Conservation (phyloP, 2,797 vertebrate species). For the Rallus crepitans region DNA sequence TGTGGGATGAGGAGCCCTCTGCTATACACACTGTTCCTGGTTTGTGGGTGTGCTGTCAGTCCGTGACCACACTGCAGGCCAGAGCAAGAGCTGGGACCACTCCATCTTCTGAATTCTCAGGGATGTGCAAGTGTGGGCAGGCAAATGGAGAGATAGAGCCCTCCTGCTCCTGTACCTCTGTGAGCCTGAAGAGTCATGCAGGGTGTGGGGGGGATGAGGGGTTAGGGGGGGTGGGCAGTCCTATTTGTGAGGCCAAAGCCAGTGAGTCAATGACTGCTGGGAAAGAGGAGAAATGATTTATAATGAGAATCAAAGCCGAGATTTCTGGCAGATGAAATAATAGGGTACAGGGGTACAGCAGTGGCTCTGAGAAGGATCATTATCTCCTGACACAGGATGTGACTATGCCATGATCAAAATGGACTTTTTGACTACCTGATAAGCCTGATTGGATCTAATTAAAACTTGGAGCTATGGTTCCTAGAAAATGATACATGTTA, state of each 20-base stretch:
- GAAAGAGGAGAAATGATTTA: background rate
- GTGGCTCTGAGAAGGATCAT: background rate
- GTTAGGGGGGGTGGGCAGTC: too few relatives aligned
- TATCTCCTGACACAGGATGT: background rate
- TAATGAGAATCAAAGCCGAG: fast-evolving
- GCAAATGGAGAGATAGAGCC: background rate
- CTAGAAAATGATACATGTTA: background rate
- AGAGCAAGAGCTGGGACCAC: background rate
- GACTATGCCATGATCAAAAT: background rate
- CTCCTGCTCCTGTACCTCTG: background rate
- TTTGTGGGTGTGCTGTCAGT: background rate
- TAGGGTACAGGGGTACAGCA: background rate
- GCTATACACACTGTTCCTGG: fast-evolving
- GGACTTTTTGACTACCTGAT: background rate
- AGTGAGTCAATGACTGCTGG: constrained; percentile 20
- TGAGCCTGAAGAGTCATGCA: background rate
- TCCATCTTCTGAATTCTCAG: background rate
- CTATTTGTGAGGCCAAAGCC: background rate
- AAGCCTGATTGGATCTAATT: background rate
- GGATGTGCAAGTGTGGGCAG: background rate
- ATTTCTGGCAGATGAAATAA: constrained; percentile 10
- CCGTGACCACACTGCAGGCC: background rate
- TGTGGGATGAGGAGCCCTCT: background rate
- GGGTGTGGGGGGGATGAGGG: too few relatives aligned
- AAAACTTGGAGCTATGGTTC: background rate